Conservation (phyloP, 2,888 invertebrate genomes). For the Geotrupes spiniger region DNA sequence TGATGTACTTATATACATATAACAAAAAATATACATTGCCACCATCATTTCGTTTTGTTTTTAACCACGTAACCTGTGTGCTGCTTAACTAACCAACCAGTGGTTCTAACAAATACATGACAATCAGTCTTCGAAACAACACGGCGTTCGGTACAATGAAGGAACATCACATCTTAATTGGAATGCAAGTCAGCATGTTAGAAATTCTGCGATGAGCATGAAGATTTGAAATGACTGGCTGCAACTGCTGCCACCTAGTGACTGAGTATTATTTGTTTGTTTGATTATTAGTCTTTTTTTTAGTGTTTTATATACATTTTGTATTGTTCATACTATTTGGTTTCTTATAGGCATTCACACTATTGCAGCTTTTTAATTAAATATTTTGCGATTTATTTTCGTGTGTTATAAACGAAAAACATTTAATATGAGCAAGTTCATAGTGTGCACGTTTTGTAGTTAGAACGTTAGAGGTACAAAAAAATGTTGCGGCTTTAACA, state of each 20-base stretch:
- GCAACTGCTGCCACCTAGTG: conserved; percentile 45
- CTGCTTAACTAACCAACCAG: conserved; percentile 30
- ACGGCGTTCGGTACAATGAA: conserved; percentile 5
- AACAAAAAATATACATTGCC: neutral
- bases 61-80: conserved; percentile 28
- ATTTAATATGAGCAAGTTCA: neutral
- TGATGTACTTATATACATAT: conserved; percentile 6
- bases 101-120: conserved; percentile 14
- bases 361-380: neutral
- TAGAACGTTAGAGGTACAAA: too few species aligned
- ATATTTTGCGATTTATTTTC: conserved; percentile 10
- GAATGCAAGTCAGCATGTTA: conserved; percentile 15
- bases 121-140: conserved; percentile 7
- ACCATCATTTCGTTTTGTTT: too few species aligned
- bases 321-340: conserved; percentile 29
- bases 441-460: too few species aligned
- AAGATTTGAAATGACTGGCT: conserved; percentile 43
- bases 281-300: conserved; percentile 7
- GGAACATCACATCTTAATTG: conserved; percentile 15
- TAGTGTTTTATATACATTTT: conserved; percentile 24
- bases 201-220: conserved; percentile 33
- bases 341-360: conserved; percentile 8
- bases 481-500: too few species aligned
- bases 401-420: neutral
- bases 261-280: conserved; percentile 27